Percentiles rank a stretch among this genome's conserved stretches.
phyloP scores from a whole-genome alignment of 2,113 vertebrate species.

The Sylvilagus bachmani region DNA sequence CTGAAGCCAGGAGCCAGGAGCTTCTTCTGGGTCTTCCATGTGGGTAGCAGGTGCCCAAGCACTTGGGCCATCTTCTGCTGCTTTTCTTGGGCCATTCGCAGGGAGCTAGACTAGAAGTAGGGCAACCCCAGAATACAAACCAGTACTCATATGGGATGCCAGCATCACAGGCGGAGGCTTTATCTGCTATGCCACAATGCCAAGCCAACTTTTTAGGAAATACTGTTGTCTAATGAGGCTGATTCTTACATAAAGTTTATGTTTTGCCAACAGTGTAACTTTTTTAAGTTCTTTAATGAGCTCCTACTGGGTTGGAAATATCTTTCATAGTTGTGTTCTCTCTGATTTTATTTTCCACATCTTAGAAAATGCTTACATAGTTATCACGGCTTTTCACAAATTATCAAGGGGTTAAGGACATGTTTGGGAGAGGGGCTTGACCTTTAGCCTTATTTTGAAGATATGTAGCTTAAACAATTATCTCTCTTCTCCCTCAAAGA shows the following conservation, averaged over 20 bases:
- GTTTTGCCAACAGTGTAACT: constrained; percentile 51
- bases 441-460: too few species aligned
- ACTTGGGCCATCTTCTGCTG: too few species aligned
- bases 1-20: too few species aligned
- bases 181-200: too few species aligned
- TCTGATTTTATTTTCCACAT: constrained; percentile 41
- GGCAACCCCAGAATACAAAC: too few species aligned
- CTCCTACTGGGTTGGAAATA: constrained; percentile 58
- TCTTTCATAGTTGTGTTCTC: constrained; percentile 27
- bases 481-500: constrained; percentile 25
- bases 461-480: constrained; percentile 31
- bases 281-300: neutral
- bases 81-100: too few species aligned
- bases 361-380: constrained; percentile 53
- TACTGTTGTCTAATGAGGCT: neutral
- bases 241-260: constrained; percentile 45
- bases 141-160: too few species aligned
- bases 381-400: constrained; percentile 55
- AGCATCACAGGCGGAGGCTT: too few species aligned
- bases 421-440: neutral
- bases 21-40: too few species aligned
- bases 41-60: too few species aligned
- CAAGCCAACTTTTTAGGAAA: constrained; percentile 3
- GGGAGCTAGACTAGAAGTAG: too few species aligned
- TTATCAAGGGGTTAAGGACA: constrained; percentile 55